A percentile compares a stretch with the other conserved stretches of the same genome.
Evolutionary conservation across 1,140 invertebrate species (phyloP).

Genomic region (Camponotus floridanus): DNA sequence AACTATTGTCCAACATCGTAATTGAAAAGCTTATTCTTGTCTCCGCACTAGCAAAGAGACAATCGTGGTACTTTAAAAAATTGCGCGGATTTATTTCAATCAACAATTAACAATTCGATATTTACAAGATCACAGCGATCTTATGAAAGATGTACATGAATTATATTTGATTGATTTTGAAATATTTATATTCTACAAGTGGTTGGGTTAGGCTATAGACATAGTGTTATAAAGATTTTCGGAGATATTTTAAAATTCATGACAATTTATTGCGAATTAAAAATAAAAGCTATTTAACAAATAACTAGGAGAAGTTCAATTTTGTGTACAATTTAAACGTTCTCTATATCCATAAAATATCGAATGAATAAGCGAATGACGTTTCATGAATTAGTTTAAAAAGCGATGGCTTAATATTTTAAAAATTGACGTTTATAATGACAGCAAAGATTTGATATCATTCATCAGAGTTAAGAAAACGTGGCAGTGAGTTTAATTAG

Average conservation of each 20-base stretch:
- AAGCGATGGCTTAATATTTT: not conserved
- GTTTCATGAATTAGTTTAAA: not conserved
- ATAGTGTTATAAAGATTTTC: not conserved
- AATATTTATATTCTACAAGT: not conserved
- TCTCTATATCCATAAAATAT: not conserved
- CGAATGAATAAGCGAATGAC: not conserved
- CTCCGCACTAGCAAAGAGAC: not conserved
- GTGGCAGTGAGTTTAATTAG: conserved; percentile 17
- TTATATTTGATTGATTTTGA: not conserved
- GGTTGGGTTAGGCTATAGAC: not conserved
- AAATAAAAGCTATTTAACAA: no score
- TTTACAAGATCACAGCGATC: conserved; percentile 18
- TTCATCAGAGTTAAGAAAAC: conserved; percentile 15
- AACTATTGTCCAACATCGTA: conserved; percentile 54
- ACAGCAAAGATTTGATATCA: not conserved
- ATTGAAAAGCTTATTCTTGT: not conserved
- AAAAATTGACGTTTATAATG: not conserved
- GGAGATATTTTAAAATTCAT: not conserved
- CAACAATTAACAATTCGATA: conserved; percentile 21
- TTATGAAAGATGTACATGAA: not conserved
- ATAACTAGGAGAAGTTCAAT: no score
- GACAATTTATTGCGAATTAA: no score
- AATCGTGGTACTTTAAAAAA: conserved; percentile 5
- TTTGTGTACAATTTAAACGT: no score
- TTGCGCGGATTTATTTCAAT: conserved; percentile 42